Evolutionary conservation across 1,140 invertebrate species (phyloP).

Genomic region (Drosophila ambigua): DNA sequence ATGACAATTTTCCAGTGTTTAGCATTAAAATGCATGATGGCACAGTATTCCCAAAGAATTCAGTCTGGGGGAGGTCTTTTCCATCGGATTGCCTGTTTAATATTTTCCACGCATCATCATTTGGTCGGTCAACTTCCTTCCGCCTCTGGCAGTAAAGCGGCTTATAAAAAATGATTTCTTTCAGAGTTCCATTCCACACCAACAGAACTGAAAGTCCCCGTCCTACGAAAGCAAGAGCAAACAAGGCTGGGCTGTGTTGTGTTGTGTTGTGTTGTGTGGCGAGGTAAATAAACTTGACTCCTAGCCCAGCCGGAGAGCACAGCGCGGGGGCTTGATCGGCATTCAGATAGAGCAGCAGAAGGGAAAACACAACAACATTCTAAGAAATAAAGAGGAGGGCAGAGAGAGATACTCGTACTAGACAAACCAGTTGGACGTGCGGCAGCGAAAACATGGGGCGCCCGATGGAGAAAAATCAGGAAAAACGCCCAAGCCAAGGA

Average conservation of each 20-base stretch:
- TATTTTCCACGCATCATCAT: conserved; percentile 70
- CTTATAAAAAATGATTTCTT: conserved; percentile 54
- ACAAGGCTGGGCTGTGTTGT: conserved; percentile 21
- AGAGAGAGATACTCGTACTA: conserved; percentile 58
- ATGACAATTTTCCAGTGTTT: conserved; percentile 12
- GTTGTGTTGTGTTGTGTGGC: conserved; percentile 17
- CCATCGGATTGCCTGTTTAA: conserved; percentile 23
- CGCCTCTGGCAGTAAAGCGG: conserved; percentile 66
- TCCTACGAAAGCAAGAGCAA: conserved; percentile 42
- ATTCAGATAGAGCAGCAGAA: conserved; percentile 52
- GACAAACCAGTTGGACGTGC: conserved; percentile 70
- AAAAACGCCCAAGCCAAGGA: conserved; percentile 50
- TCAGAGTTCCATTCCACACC: conserved; percentile 6
- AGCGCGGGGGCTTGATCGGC: conserved; percentile 52
- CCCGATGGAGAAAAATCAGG: conserved; percentile 71
- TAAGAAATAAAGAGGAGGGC: conserved; percentile 65
- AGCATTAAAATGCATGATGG: conserved; percentile 67
- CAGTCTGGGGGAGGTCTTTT: conserved; percentile 13
- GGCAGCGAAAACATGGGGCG: not conserved
- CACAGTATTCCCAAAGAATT: conserved; percentile 13
- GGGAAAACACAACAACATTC: conserved; percentile 72
- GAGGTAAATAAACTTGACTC: conserved; percentile 68
- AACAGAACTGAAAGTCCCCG: conserved; percentile 12
- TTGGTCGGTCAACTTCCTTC: conserved; percentile 65
- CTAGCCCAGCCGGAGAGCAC: conserved; percentile 18